These are phyloP conservation scores for Rhopalosiphum padi DNA, from an alignment of 1,140 invertebrate species.

Conservation along the genomic window DNA sequence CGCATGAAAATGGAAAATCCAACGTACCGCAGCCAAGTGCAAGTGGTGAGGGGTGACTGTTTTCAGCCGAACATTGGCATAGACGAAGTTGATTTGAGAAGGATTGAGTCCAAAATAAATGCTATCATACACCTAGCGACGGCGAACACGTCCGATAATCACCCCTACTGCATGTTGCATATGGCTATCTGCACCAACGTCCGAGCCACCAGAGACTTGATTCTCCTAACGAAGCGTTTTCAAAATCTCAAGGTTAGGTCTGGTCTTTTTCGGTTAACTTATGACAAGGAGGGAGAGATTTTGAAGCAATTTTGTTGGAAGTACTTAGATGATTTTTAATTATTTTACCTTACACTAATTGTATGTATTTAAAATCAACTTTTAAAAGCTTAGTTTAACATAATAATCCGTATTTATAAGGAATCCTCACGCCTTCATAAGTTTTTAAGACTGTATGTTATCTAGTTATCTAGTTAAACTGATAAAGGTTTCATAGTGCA, in stretches of 20 bases:
- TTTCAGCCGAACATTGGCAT: conserved; percentile 66
- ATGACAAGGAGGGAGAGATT: too few relatives aligned
- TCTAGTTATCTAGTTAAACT: too few relatives aligned
- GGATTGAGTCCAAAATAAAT: conserved; percentile 64
- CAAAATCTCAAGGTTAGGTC: conserved; percentile 12
- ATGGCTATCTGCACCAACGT: conserved; percentile 70
- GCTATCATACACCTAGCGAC: conserved; percentile 84
- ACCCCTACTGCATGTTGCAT: conserved; percentile 67
- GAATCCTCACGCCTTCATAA: too few relatives aligned
- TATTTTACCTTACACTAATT: neutral
- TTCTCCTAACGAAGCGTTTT: conserved; percentile 61
- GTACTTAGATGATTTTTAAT: too few relatives aligned
- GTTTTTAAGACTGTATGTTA: too few relatives aligned
- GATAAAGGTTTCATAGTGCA: neutral
- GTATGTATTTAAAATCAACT: too few relatives aligned
- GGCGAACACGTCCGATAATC: conserved; percentile 84
- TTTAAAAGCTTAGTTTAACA: too few relatives aligned
- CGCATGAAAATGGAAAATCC: conserved; percentile 58
- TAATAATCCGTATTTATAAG: too few relatives aligned
- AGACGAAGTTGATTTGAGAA: conserved; percentile 63
- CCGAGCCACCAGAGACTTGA: conserved; percentile 69
- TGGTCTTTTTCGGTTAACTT: neutral
- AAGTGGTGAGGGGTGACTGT: conserved; percentile 68
- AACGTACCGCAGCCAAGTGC: conserved; percentile 56
- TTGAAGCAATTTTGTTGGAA: neutral